These are phyloP conservation scores for Spea hammondii DNA, from an alignment of 2,797 vertebrate genomes.

Conservation along the genomic window DNA sequence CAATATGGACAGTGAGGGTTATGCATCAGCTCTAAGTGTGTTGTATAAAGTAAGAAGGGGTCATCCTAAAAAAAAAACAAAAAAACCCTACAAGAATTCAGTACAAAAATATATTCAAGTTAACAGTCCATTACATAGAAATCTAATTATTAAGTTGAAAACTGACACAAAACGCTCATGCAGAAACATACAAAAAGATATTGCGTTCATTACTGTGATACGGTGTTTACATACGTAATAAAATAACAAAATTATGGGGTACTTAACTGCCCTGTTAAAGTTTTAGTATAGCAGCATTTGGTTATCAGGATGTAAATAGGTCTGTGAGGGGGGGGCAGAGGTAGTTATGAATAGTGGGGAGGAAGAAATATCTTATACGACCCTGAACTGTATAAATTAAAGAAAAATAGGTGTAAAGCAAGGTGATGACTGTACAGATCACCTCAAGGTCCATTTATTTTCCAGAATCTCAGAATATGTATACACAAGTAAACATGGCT, in stretches of 20 bases:
- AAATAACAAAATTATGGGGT: constrained; percentile 57
- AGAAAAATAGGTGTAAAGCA: too few species aligned
- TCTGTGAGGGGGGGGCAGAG: constrained; percentile 73
- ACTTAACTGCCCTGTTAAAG: constrained; percentile 68
- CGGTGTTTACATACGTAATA: constrained; percentile 67
- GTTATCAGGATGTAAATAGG: constrained; percentile 74
- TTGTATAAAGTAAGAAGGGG: constrained; percentile 75
- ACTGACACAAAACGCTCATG: constrained; percentile 69
- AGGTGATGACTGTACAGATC: neutral
- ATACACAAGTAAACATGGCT: too few species aligned
- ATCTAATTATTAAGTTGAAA: constrained; percentile 76
- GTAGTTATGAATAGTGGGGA: constrained; percentile 87
- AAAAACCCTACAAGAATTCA: constrained; percentile 81
- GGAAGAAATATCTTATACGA: constrained; percentile 67
- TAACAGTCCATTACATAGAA: constrained; percentile 83
- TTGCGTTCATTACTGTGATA: constrained; percentile 76
- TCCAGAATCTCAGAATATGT: too few species aligned
- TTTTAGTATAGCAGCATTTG: constrained; percentile 81
- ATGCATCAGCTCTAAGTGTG: constrained; percentile 73
- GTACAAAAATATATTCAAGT: constrained; percentile 93
- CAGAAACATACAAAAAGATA: constrained; percentile 62
- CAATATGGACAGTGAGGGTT: constrained; percentile 81
- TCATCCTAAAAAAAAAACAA: neutral
- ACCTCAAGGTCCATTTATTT: neutral
- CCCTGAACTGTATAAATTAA: constrained; percentile 4